These are phyloP conservation scores for Lepidochitona cinerea DNA, from an alignment of 2,888 invertebrate genomes.

Conservation along the genomic window DNA sequence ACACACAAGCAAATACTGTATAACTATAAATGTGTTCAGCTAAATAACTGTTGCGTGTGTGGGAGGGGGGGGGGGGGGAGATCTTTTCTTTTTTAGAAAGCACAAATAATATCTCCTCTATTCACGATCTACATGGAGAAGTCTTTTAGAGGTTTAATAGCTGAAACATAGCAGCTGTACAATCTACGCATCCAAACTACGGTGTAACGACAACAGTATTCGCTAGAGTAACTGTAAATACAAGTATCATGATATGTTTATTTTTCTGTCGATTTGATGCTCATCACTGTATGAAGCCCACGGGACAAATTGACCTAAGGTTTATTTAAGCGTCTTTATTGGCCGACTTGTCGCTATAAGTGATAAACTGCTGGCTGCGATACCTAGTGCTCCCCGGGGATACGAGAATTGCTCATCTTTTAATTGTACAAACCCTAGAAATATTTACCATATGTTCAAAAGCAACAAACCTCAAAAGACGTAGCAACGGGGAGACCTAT, in stretches of 20 bases:
- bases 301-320: background rate
- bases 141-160: no score
- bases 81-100: no score
- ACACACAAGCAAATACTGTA: no score
- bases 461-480: background rate
- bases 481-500: no score
- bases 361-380: background rate
- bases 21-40: no score
- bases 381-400: background rate
- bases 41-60: no score
- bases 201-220: background rate
- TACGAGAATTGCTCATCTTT: background rate
- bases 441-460: background rate
- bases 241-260: constrained; percentile 6
- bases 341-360: background rate
- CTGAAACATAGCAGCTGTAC: no score
- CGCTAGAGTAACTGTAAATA: constrained; percentile 2
- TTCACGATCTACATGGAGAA: no score
- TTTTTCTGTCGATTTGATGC: constrained; percentile 8
- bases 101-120: no score
- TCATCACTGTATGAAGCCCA: background rate
- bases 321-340: background rate
- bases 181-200: no score
- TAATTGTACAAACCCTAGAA: background rate
- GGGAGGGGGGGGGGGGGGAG: no score